These are phyloP conservation scores for Neodiprion virginianus DNA, from an alignment of 1,140 invertebrate species.

Conservation along the genomic window DNA sequence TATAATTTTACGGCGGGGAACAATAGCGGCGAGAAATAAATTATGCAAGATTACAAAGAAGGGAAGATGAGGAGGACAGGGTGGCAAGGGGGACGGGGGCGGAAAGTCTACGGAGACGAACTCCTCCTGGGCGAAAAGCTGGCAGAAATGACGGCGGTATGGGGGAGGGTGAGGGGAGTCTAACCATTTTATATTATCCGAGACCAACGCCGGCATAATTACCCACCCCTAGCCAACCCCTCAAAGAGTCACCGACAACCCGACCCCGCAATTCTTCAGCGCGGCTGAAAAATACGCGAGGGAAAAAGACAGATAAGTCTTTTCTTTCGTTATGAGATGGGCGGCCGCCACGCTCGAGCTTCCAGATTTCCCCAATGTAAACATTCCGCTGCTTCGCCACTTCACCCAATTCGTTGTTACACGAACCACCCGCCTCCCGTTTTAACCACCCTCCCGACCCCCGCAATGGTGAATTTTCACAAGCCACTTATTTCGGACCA, in stretches of 20 bases:
- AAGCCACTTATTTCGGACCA: slow-evolving; percentile 2
- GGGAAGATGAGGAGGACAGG: slow-evolving; percentile 25
- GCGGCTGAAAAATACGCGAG: slow-evolving; percentile 29
- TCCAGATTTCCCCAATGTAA: slow-evolving; percentile 50
- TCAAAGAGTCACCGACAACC: slow-evolving; percentile 28
- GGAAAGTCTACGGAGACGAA: not conserved
- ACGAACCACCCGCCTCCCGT: slow-evolving; percentile 29
- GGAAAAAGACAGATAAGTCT: not conserved
- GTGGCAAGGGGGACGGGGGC: slow-evolving; percentile 16
- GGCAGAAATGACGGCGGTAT: not conserved
- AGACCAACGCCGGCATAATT: slow-evolving; percentile 51
- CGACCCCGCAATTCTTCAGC: slow-evolving; percentile 29
- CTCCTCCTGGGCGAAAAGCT: not conserved
- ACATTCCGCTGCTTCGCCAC: slow-evolving; percentile 32
- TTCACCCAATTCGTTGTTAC: slow-evolving; percentile 4
- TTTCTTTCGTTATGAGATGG: slow-evolving; percentile 31
- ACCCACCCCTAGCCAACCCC: not conserved
- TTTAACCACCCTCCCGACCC: slow-evolving; percentile 10
- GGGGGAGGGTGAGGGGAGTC: slow-evolving; percentile 30
- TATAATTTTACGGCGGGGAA: slow-evolving; percentile 49
- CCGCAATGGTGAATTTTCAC: slow-evolving; percentile 6
- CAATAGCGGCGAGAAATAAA: slow-evolving; percentile 53
- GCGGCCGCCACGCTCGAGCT: slow-evolving; percentile 14
- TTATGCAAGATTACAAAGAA: slow-evolving; percentile 57
- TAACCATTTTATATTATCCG: slow-evolving; percentile 48